These are phyloP conservation scores for Plagodis dolabraria DNA, from an alignment of 2,888 invertebrate species.

Conservation along the genomic window DNA sequence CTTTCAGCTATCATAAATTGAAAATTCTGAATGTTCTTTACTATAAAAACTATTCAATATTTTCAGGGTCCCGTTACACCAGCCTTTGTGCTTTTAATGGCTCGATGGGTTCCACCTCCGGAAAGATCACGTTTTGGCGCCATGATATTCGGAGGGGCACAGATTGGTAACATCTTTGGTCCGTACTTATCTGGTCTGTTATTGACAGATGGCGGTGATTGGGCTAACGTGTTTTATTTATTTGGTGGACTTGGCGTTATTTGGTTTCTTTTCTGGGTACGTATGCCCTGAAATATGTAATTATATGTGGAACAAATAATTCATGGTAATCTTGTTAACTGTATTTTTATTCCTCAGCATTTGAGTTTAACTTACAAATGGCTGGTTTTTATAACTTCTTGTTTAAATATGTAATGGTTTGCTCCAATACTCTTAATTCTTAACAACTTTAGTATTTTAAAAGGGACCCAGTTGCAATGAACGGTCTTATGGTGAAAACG, in stretches of 20 bases:
- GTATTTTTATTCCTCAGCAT: too few relatives aligned
- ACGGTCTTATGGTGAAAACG: too few relatives aligned
- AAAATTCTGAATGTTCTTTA: background rate
- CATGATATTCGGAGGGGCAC: slow-evolving; percentile 85
- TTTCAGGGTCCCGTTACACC: slow-evolving; percentile 85
- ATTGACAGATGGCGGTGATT: slow-evolving; percentile 74
- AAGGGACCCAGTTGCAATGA: too few relatives aligned
- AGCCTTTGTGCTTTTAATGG: slow-evolving; percentile 85
- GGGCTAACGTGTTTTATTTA: slow-evolving; percentile 85
- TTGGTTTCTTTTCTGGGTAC: slow-evolving; percentile 82
- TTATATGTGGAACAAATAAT: too few relatives aligned
- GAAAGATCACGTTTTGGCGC: slow-evolving; percentile 85
- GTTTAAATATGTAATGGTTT: too few relatives aligned
- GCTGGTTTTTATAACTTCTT: too few relatives aligned
- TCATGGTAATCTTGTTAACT: too few relatives aligned
- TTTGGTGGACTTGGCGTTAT: slow-evolving; percentile 81
- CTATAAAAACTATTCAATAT: slow-evolving; percentile 1
- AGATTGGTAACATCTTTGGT: slow-evolving; percentile 82
- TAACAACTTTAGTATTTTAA: too few relatives aligned
- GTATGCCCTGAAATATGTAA: slow-evolving; percentile 16
- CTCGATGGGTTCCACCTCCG: slow-evolving; percentile 85
- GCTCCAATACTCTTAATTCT: too few relatives aligned
- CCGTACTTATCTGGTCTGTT: slow-evolving; percentile 78
- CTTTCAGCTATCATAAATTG: background rate
- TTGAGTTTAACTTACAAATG: too few relatives aligned